Evolutionary conservation across 30 jellyfish, hydroid and myxozoan species (phyloP).

Genomic region (Mastigias papua): DNA sequence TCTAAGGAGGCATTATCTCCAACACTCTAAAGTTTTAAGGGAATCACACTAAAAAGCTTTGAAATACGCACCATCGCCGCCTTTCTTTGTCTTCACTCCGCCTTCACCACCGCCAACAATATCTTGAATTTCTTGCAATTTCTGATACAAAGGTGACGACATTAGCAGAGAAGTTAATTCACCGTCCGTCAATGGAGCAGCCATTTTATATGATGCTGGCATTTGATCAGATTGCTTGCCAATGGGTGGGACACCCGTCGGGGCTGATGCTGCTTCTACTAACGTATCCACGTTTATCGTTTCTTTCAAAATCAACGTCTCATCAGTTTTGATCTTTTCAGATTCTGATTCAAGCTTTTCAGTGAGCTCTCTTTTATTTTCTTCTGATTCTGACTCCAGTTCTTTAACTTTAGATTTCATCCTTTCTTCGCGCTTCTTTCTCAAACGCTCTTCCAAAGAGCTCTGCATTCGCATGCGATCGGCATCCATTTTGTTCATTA

Average conservation of each 20-base stretch:
- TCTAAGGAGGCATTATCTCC: too few species aligned
- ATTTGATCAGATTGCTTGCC: conserved; percentile 48
- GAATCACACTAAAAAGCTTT: not conserved
- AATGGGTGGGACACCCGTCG: conserved; percentile 36
- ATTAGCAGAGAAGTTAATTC: conserved; percentile 79
- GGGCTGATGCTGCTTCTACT: conserved; percentile 67
- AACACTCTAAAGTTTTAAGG: too few species aligned
- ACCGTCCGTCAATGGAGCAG: conserved; percentile 95
- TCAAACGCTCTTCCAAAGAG: conserved; percentile 83
- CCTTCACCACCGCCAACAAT: conserved; percentile 80
- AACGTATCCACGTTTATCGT: conserved; percentile 79
- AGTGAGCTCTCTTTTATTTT: conserved; percentile 70
- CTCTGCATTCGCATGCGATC: conserved; percentile 98
- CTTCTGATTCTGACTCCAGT: conserved; percentile 83
- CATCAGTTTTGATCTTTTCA: conserved; percentile 80
- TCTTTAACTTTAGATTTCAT: conserved; percentile 81
- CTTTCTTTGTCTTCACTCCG: conserved; percentile 44
- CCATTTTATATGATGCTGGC: conserved; percentile 88
- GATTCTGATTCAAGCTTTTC: conserved; percentile 86
- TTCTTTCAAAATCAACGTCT: conserved; percentile 79
- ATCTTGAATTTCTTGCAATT: conserved; percentile 84
- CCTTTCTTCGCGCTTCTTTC: conserved; percentile 90
- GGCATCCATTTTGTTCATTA: conserved; percentile 98
- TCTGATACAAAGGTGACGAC: conserved; percentile 96
- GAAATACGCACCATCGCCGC: conserved; percentile 6